phyloP scores from a whole-genome alignment of 2,888 invertebrate species.

The Nasonovia ribisnigri region DNA sequence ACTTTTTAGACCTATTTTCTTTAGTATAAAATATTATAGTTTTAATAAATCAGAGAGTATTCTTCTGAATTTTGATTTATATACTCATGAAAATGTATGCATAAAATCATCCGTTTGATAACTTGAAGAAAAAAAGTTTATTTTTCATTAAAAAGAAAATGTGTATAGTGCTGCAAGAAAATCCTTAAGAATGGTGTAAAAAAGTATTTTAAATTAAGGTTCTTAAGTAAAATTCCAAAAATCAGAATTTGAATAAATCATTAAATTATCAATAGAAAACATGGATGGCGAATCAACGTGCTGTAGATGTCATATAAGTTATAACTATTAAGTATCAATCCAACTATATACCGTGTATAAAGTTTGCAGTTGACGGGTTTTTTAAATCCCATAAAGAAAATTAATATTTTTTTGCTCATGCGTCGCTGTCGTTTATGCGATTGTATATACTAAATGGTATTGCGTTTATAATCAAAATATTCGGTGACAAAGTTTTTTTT shows the following conservation, averaged over 20 bases:
- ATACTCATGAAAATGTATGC: background rate
- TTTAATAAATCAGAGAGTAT: background rate
- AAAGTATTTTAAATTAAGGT: background rate
- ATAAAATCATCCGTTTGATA: background rate
- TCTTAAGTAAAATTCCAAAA: background rate
- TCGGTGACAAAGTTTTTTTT: constrained; percentile 39
- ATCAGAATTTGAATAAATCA: background rate
- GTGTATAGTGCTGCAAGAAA: background rate
- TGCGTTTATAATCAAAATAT: constrained; percentile 29
- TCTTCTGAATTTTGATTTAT: background rate
- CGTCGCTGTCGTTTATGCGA: background rate
- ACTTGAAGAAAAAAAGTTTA: background rate
- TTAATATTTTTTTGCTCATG: background rate
- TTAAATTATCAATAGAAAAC: background rate
- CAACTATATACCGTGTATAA: background rate
- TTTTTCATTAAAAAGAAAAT: background rate
- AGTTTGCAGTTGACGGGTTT: background rate
- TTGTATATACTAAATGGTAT: background rate
- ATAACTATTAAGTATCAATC: background rate
- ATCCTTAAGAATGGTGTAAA: background rate
- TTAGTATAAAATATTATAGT: background rate
- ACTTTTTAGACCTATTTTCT: background rate
- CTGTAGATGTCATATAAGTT: no score
- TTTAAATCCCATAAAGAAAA: background rate
- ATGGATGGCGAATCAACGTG: background rate